phyloP scores from a whole-genome alignment of 2,888 invertebrate genomes.

The Uropetala carovei region DNA sequence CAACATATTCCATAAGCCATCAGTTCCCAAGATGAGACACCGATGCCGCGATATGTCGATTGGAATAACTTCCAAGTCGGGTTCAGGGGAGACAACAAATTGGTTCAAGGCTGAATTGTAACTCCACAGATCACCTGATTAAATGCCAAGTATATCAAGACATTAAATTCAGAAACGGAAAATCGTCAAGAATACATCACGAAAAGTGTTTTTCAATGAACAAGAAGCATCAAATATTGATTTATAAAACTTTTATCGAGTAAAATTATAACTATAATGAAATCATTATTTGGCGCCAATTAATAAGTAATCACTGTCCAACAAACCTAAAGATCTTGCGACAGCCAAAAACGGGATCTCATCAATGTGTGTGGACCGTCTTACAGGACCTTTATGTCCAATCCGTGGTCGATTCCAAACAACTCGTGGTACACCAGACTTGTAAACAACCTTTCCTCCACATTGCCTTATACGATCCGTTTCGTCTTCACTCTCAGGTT shows the following conservation, averaged over 20 bases:
- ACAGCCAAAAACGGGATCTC: slow-evolving; percentile 98
- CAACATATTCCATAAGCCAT: slow-evolving; percentile 98
- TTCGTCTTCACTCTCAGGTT: slow-evolving; percentile 93
- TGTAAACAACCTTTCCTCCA: slow-evolving; percentile 87
- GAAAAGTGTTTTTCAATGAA: no score
- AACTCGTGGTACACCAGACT: slow-evolving; percentile 93
- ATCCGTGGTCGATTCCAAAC: slow-evolving; percentile 96
- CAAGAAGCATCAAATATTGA: no score
- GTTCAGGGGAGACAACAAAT: slow-evolving; percentile 98
- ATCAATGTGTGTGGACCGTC: slow-evolving; percentile 92
- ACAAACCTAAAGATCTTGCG: slow-evolving; percentile 90
- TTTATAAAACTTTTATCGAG: no score
- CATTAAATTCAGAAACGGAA: not conserved
- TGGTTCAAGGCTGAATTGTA: slow-evolving; percentile 93
- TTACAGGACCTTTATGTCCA: slow-evolving; percentile 91
- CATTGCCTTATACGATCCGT: slow-evolving; percentile 88
- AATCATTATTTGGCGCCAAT: no score
- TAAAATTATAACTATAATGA: no score
- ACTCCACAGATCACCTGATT: slow-evolving; percentile 94
- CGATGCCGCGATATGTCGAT: slow-evolving; percentile 85
- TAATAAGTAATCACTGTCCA: not conserved
- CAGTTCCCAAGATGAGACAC: slow-evolving; percentile 96
- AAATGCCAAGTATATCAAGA: slow-evolving; percentile 54
- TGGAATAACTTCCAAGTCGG: slow-evolving; percentile 92
- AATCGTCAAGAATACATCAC: no score